Base-by-base conservation (phyloP, 1,140 invertebrate species). In the Drosophila grimshawi region DNA sequence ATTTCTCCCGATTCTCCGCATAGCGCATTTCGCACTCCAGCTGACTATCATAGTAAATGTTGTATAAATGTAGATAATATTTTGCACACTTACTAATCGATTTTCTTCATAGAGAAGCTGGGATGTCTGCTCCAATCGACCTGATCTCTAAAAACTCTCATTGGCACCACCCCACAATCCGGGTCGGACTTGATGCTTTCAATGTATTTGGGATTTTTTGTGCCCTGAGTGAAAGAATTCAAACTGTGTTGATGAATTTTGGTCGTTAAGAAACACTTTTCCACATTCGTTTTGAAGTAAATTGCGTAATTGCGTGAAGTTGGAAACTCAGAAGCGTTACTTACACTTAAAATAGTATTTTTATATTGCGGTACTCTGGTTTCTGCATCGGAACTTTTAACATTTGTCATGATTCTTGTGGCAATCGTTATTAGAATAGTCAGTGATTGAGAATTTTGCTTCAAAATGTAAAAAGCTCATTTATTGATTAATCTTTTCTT, bases 71-170 rank as follows among this genome's bases (percentile, higher is more conserved):
- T 2, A 3, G 4, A 1, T 0, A 1, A 19, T 27, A 0, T 2
- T 6, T 27, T 6, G 3, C 7, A 5, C 4, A 59, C 71, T 53
- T 45, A 85, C 83, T 82, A 82, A 1, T 37, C 37, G 1, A 88
- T 37, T 10, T 74, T 49, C 45, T 64, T 30, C 4, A 80, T 45
- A 0, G 61, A 62, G 19, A 71, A 86, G 35, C 71, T 88, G 11
- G 82, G 82, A 41, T 86, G 72, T 2, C 6, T 7, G 11, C 82
- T 86, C 5, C 79, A 0, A 27, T 88, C 79, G 4, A 30, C 57
- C 0, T 51, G 2, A 19, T 88, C 82, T 0, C 27, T 5, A n/a
- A 45, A 71, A 1, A 2, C 0, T 3, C 4, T 46, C 37, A 2
- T 4, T n/a, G 2, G 2, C 1, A 30, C 2, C 7, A 51, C 56